Evolutionary conservation across 2,888 invertebrate genomes (phyloP), one percentile per base, ranked within the genome.

Genomic region (Aporophyla lueneburgensis): DNA sequence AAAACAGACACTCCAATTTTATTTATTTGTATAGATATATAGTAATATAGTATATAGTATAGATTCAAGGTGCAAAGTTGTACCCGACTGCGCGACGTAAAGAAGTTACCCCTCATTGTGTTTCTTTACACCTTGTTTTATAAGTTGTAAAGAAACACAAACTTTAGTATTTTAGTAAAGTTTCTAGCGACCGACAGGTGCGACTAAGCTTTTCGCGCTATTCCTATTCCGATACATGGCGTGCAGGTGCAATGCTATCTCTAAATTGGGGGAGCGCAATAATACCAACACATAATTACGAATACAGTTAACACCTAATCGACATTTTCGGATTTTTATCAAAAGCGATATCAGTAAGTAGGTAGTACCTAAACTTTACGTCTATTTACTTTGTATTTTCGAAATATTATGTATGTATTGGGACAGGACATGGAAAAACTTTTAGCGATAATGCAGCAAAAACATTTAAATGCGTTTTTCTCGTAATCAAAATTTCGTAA

Each of bases 181-280:
- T 33, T 33, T 33, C 33, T 33, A 33, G 33, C 33, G 33, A 33
- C 33, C 33, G 33, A 33, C 33, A 33, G 33, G 33, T 33, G 33
- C 33, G 33, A 33, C 33, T 33, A 33, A 1, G 33, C 33, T 33
- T 33, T 33, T 33, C 33, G 33, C 33, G 33, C 33, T 1, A 33
- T 33, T 33, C 1, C 33, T 33, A 33, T 33, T 43, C 43, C 43
- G 0, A 46, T 46, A 43, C 3, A 46, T 46, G 27, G 56, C 56
- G 76, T 76, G 77, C 51, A 51, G 51, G 76, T 76, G 77, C 51
- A 51, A 58, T 49, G 69, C 49, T 53, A 69, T 53, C 46, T 59
- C 69, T n/a, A 19, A 67, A 66, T 24, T 68, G 9, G 69, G 53
- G 59, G 24, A 78, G 59, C 19, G 21, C n/a, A 46, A 68, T n/a